phyloP scores from a whole-genome alignment of 2,113 vertebrate genomes.

The Pelobates fuscus region DNA sequence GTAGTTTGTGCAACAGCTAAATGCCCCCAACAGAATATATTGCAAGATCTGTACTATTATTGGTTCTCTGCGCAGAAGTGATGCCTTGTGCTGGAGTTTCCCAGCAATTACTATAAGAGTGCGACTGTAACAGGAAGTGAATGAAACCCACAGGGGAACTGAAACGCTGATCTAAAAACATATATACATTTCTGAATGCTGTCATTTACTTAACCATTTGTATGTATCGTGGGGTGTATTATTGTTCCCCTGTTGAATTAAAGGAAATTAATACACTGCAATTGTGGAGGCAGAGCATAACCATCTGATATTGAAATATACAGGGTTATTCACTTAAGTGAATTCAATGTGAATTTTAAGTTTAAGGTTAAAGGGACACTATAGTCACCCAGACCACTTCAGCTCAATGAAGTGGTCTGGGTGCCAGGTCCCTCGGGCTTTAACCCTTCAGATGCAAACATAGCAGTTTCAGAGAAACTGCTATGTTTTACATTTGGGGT shows the following conservation, averaged over 20 bases:
- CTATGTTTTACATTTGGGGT: no score
- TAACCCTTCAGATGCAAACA: no score
- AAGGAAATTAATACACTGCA: background rate
- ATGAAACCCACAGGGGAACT: conserved; percentile 48
- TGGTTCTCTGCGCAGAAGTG: conserved; percentile 6
- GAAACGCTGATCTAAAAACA: conserved; percentile 21
- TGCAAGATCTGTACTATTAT: background rate
- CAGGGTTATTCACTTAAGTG: no score
- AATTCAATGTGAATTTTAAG: no score
- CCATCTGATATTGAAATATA: no score
- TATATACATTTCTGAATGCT: background rate
- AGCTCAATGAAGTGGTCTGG: no score
- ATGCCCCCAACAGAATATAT: background rate
- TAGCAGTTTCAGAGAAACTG: no score
- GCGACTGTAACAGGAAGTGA: conserved; percentile 39
- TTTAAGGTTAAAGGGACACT: no score
- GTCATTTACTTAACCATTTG: background rate
- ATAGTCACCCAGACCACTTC: no score
- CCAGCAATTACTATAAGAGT: conserved; percentile 31
- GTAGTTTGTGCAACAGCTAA: background rate
- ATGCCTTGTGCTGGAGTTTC: conserved; percentile 32
- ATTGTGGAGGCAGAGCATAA: background rate
- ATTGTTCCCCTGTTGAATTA: no score
- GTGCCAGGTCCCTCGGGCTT: no score
- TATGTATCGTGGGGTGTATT: no score